A percentile compares a stretch with the other conserved stretches of the same genome.
These are phyloP conservation scores for Linhomoeus sp. DNA, from an alignment of 2,888 invertebrate genomes.

Conservation along the genomic window DNA sequence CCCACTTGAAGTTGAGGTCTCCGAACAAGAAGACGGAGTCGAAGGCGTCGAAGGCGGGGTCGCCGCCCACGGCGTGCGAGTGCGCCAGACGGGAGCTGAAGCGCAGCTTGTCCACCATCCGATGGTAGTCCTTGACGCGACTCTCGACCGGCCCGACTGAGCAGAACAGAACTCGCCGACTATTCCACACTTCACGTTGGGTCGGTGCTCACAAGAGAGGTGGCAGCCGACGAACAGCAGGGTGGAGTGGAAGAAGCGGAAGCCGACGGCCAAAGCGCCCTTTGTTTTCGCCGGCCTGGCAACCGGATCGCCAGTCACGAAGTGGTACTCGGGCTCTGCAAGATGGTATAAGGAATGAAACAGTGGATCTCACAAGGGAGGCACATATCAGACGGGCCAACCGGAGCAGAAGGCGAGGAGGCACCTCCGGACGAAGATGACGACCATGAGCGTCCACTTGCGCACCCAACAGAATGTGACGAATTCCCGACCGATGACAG, in stretches of 20 bases:
- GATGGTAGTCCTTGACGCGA: not conserved
- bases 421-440: not conserved
- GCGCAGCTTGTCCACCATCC: not conserved
- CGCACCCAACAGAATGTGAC: not conserved
- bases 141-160: not conserved
- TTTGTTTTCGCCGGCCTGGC: not conserved
- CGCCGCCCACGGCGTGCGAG: not conserved
- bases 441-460: not conserved
- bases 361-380: too few relatives aligned
- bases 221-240: not conserved
- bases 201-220: not conserved
- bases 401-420: not conserved
- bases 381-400: not conserved
- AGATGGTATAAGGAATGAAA: too few relatives aligned
- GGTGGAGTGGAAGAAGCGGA: not conserved
- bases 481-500: not conserved
- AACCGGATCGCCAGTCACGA: not conserved
- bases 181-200: too few relatives aligned
- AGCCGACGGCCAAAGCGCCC: not conserved
- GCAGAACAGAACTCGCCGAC: not conserved
- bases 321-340: not conserved
- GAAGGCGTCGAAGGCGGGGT: conserved; percentile 1
- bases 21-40: conserved; percentile 1
- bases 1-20: conserved; percentile 1
- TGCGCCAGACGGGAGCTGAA: not conserved